Percentiles rank a stretch among this genome's conserved stretches.
Conservation (phyloP, 2,113 vertebrate species). For the Plotosus lineatus region DNA sequence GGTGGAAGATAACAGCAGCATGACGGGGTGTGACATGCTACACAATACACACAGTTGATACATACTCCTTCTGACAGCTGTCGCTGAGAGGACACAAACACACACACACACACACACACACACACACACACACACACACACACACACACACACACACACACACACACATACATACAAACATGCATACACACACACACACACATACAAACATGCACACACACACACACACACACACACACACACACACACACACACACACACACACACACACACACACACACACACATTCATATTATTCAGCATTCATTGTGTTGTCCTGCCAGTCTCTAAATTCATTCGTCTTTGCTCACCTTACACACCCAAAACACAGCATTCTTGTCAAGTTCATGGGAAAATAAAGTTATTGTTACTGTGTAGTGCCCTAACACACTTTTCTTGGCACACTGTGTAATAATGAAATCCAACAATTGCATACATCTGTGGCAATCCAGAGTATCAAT, state of each 20-base stretch:
- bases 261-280: conserved; percentile 32
- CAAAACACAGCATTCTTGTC: not conserved
- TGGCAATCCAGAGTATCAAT: not conserved
- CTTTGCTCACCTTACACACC: not conserved
- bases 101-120: conserved; percentile 41
- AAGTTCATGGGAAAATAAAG: not conserved
- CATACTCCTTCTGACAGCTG: conserved; percentile 70
- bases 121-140: conserved; percentile 36
- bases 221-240: conserved; percentile 26
- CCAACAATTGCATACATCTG: not conserved
- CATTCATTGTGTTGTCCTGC: conserved; percentile 8
- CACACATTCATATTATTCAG: conserved; percentile 18
- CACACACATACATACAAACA: conserved; percentile 7
- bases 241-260: too few species aligned
- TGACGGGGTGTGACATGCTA: conserved; percentile 56
- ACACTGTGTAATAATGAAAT: not conserved
- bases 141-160: conserved; percentile 40
- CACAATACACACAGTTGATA: conserved; percentile 55
- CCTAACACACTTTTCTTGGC: not conserved
- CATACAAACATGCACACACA: conserved; percentile 33
- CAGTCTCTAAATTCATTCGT: not conserved
- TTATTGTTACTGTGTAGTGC: not conserved
- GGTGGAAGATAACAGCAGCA: conserved; percentile 60
- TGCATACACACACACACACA: conserved; percentile 40
- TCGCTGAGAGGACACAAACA: conserved; percentile 46